Base-by-base conservation (phyloP, 2,888 invertebrate species). In the Clistopyga incitator region DNA sequence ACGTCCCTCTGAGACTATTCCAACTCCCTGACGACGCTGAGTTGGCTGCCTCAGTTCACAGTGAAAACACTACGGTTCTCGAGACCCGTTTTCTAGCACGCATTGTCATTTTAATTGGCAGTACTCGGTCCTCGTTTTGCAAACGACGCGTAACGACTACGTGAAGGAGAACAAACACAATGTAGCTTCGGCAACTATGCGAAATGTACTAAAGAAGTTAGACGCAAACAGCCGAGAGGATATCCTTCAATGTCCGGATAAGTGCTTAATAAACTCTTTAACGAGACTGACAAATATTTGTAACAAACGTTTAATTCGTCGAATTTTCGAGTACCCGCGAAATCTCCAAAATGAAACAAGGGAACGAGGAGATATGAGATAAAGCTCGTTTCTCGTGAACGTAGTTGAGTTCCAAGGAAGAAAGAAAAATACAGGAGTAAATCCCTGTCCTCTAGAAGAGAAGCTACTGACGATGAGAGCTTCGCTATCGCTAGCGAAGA, bases 41-140 rank as follows among this genome's bases (percentile, higher is more conserved):
- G 34, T 72, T 47, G 45, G 25, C 59, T 65, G 45, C 25, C 72
- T 67, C 45, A n/a, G 20, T 23, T 50, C 15, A 34, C 25, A 50
- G 34, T 75, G 71, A 3, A 29, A 54, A 74, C 38, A 74, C 29
- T 38, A 59, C n/a, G 18, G 11, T 71, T 71, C 76, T 71, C 59
- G 50, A 56, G 67, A 47, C 34, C 64, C 54, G 50, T 25, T 38
- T 38, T 72, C 75, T 34, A 75, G 70, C 45, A 70, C 45, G 71
- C 84, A 81, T 87, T 86, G 86, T 86, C 78, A 85, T 87, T 86
- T 84, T 86, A 88, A 88, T 87, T 87, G 85, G 86, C 61, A 56
- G 68, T 59, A 64, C 78, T 61, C 50, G 67, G 75, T 79, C 42
- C 82, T 82, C 84, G 70, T 84, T 74, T 70, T 72, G 70, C 70